Conservation (phyloP, 2,113 vertebrate genomes). For the Excalfactoria chinensis region DNA sequence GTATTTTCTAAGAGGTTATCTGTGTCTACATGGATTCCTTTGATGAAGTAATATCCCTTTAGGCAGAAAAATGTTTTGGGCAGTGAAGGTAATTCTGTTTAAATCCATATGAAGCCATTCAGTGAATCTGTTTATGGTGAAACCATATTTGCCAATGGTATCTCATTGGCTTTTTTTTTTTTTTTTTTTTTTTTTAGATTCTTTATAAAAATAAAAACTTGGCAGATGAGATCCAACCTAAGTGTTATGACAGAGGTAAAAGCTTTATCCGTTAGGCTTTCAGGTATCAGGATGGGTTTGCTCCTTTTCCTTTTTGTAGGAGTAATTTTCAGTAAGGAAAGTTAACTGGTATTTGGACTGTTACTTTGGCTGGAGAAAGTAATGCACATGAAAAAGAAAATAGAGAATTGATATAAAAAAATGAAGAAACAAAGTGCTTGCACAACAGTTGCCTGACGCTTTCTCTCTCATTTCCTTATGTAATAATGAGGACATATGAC, state of each 20-base stretch:
- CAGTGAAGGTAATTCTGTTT: neutral
- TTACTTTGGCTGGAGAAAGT: neutral
- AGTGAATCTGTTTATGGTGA: neutral
- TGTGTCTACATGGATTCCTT: neutral
- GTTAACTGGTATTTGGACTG: neutral
- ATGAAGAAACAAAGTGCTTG: neutral
- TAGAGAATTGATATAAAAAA: neutral
- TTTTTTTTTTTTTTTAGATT: neutral
- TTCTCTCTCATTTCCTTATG: neutral
- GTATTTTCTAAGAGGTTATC: neutral
- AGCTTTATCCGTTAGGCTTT: neutral
- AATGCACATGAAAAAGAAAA: neutral
- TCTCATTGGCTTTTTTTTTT: neutral
- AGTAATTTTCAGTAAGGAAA: neutral
- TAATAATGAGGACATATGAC: neutral
- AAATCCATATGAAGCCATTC: neutral
- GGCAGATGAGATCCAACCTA: neutral
- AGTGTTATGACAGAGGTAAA: neutral
- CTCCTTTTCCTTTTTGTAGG: neutral
- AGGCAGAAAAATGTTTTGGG: neutral
- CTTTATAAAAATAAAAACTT: neutral
- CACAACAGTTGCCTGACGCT: neutral
- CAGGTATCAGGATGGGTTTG: neutral
- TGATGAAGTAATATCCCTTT: neutral
- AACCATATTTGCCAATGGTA: neutral